phyloP scores from a whole-genome alignment of 2,113 vertebrate genomes.

The Plectropomus leopardus region DNA sequence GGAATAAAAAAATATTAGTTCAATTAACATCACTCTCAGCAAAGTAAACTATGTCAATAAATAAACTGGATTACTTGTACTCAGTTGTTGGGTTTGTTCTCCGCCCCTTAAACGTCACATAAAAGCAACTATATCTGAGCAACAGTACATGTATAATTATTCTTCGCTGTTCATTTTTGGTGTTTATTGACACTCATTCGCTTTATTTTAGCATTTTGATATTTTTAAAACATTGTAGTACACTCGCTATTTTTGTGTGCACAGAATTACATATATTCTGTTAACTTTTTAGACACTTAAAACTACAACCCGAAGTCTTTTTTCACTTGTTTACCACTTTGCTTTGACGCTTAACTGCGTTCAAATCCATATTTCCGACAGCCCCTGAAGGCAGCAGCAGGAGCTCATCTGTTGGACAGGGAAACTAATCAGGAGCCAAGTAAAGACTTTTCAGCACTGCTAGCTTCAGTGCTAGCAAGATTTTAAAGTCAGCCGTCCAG shows the following conservation, averaged over 20 bases:
- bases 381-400: constrained; percentile 54
- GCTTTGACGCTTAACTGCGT: too few species aligned
- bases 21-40: too few species aligned
- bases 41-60: not conserved
- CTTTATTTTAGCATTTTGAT: not conserved
- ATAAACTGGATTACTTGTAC: not conserved
- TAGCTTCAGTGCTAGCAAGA: constrained; percentile 61
- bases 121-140: constrained; percentile 20
- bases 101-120: constrained; percentile 60
- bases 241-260: not conserved
- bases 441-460: constrained; percentile 70
- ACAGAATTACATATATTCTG: not conserved
- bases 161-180: not conserved
- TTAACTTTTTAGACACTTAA: too few species aligned
- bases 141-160: not conserved
- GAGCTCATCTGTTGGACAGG: constrained; percentile 81
- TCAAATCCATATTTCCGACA: constrained; percentile 13
- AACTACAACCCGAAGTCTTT: too few species aligned
- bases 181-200: not conserved
- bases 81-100: not conserved
- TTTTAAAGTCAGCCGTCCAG: constrained; percentile 37
- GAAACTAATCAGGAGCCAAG: constrained; percentile 80
- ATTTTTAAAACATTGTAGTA: not conserved
- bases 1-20: not conserved
- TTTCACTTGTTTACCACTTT: not conserved